These are phyloP conservation scores for Phanerotoma sp. DNA, from an alignment of 2,888 invertebrate genomes.

Conservation along the genomic window DNA sequence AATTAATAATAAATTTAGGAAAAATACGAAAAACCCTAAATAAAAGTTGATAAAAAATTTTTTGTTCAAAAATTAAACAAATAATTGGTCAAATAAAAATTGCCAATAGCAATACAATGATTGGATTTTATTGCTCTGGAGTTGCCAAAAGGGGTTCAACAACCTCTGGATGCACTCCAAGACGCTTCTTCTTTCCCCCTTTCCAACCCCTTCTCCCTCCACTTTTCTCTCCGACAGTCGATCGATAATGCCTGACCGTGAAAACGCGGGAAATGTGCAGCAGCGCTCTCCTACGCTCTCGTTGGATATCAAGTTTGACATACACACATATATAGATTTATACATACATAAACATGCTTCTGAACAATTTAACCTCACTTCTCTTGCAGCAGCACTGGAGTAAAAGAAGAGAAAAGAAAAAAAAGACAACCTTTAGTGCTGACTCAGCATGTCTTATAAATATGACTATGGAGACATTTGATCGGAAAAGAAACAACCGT, in stretches of 20 bases:
- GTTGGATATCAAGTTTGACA: constrained; percentile 28
- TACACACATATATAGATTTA: not conserved
- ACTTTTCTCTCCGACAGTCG: constrained; percentile 38
- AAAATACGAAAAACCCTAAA: no score
- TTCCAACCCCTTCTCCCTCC: constrained; percentile 36
- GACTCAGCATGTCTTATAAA: no score
- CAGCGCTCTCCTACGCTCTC: constrained; percentile 38
- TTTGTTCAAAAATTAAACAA: not conserved
- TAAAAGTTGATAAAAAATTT: not conserved
- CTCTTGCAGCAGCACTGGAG: no score
- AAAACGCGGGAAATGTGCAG: constrained; percentile 54
- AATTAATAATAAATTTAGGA: no score
- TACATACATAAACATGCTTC: not conserved
- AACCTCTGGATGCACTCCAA: constrained; percentile 56
- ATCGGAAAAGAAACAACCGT: no score
- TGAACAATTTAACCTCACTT: not conserved
- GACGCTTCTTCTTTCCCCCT: constrained; percentile 42
- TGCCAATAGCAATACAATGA: constrained; percentile 31
- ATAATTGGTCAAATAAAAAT: not conserved
- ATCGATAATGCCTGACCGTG: constrained; percentile 57
- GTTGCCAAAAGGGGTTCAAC: constrained; percentile 53
- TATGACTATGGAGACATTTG: no score
- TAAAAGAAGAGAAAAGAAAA: no score
- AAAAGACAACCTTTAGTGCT: no score
- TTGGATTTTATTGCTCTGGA: constrained; percentile 39